These are phyloP conservation scores for Dryocosmus kuriphilus DNA, from an alignment of 2,888 invertebrate species.

Conservation along the genomic window DNA sequence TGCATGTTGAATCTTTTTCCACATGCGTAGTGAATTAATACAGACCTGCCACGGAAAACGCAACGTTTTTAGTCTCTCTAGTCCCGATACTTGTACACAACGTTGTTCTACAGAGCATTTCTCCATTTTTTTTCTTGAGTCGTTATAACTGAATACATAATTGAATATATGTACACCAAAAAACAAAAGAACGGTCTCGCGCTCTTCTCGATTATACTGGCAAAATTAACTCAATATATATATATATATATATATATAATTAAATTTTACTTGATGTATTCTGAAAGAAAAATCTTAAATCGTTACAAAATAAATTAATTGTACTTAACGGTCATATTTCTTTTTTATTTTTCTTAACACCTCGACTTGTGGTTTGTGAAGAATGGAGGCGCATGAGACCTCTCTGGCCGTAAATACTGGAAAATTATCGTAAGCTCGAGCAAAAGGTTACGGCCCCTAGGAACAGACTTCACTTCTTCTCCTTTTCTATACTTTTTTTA, in stretches of 20 bases:
- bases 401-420: constrained; percentile 60
- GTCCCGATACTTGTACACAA: too few species aligned
- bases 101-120: not conserved
- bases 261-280: not conserved
- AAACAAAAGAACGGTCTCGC: not conserved
- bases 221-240: too few species aligned
- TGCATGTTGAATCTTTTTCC: constrained; percentile 52
- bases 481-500: constrained; percentile 7
- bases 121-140: not conserved
- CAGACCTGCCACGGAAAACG: not conserved
- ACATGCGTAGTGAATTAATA: constrained; percentile 16
- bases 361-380: constrained; percentile 19
- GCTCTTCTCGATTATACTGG: not conserved
- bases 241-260: too few species aligned
- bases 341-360: not conserved
- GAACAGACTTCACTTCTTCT: constrained; percentile 24
- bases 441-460: constrained; percentile 53
- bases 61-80: not conserved
- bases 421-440: constrained; percentile 63
- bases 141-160: not conserved
- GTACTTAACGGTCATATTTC: not conserved
- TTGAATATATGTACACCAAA: not conserved
- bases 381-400: constrained; percentile 56
- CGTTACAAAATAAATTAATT: not conserved
- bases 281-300: not conserved